Base-by-base conservation (phyloP, 2,888 invertebrate species). In the Tetramorium bicarinatum region DNA sequence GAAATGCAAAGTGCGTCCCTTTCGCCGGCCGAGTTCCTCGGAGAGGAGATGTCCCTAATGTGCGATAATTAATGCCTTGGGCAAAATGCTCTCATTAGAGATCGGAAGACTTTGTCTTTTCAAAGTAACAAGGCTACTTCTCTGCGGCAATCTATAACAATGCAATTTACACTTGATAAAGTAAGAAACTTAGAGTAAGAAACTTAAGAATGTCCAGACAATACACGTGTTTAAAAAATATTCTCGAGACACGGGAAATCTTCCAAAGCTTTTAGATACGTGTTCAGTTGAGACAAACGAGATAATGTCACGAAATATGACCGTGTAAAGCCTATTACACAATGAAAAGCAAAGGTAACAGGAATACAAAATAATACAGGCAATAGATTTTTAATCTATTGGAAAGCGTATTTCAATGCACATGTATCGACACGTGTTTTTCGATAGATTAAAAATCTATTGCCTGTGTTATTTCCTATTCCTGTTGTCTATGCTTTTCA, bases 1-100 rank as follows among this genome's bases (percentile, higher is more conserved):
- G 21, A 76, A 62, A 76, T 49, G 49, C 49, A 61, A 76, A 76
- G 38, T 64, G 15, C 18, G 49, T 75, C 47, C 62, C 75, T 76
- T 62, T 76, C 75, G 75, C 62, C 61, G 21, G 21, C 61, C 34
- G 61, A 34, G 38, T 62, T 49, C 13, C 29, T 21, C 38, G 29
- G 3, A 34, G 44, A 44, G 38, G 11, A 75, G 34, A 1, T 38
- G 7, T 47, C 38, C 11, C 38, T 62, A 75, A 44, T 6, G n/a
- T 9, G 9, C 7, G 47, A 34, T 64, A 18, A 64, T 52, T 1
- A 15, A 66, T n/a, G 25, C 25, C 44, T 66, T 18, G 8, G 18
- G 38, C 11, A 18, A 52, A 64, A 18, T 3, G 49, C 41, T 64
- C 62, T 75, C 44, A 0, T 49, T 41, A 41, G 7, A n/a, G 13